Conservation (phyloP, 2,113 vertebrate species). For the Pterophyllum scalare region DNA sequence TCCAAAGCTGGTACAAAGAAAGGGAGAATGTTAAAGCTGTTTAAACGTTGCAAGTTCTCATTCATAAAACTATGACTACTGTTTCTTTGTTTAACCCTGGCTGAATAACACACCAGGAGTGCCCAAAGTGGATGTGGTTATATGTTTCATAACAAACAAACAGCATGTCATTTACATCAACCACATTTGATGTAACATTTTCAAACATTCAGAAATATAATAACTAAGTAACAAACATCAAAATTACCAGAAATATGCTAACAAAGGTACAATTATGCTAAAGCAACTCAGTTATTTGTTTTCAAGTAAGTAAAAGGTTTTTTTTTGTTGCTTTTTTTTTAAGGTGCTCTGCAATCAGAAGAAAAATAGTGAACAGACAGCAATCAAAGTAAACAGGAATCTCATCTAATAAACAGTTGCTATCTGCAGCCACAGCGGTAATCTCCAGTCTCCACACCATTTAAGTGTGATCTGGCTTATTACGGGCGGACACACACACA, state of each 20-base stretch:
- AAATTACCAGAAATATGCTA: neutral
- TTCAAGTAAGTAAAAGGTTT: neutral
- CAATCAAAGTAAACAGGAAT: neutral
- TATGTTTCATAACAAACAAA: neutral
- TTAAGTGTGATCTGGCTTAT: neutral
- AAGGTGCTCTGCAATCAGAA: neutral
- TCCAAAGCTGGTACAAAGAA: conserved; percentile 87
- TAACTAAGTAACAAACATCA: neutral
- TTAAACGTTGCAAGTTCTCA: neutral
- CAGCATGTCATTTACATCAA: neutral
- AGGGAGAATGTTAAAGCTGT: neutral
- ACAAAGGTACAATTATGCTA: neutral
- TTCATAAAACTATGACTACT: neutral
- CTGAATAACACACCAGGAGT: neutral
- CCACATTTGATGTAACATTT: neutral
- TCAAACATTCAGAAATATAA: neutral
- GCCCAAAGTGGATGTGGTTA: neutral
- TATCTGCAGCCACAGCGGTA: neutral
- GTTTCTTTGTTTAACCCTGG: neutral
- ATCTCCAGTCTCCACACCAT: neutral
- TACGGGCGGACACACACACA: neutral
- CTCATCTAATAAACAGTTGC: neutral
- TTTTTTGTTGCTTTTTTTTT: neutral
- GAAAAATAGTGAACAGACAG: neutral
- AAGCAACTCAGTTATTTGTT: neutral